Evolutionary conservation across 2,888 invertebrate genomes (phyloP).

Genomic region (Cryptosula pallasiana): DNA sequence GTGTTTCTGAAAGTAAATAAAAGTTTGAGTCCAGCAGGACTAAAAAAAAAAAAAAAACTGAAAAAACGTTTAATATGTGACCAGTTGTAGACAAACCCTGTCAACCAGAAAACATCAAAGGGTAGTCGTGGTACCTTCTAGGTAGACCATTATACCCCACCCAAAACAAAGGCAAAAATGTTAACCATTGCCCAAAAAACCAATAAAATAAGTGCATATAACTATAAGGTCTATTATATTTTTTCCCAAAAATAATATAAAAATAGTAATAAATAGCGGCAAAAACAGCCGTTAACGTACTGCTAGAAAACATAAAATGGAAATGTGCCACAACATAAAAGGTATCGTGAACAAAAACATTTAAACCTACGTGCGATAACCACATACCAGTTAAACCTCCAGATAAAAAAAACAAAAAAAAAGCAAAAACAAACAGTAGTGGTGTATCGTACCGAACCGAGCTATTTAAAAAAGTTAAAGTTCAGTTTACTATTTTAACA

Average conservation of each 20-base stretch:
- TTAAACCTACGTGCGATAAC: constrained; percentile 4
- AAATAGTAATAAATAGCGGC: not conserved
- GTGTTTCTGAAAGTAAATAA: too few relatives aligned
- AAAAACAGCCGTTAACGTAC: not conserved
- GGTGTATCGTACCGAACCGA: not conserved
- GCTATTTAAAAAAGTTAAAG: not conserved
- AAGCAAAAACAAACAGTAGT: not conserved
- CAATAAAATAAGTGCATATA: not conserved
- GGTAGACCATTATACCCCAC: not conserved
- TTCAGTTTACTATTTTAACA: not conserved
- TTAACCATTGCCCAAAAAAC: not conserved
- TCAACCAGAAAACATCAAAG: not conserved
- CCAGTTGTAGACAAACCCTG: not conserved
- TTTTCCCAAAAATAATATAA: not conserved
- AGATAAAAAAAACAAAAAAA: not conserved
- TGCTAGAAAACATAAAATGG: not conserved
- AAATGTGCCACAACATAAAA: constrained; percentile 10
- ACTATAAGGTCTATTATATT: not conserved
- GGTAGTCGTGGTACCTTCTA: not conserved
- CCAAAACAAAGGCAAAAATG: constrained; percentile 7
- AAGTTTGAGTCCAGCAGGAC: not conserved
- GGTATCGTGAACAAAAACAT: not conserved
- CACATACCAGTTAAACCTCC: constrained; percentile 4
- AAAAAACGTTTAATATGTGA: not conserved
- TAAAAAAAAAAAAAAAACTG: not conserved